Conservation (phyloP, 2,888 invertebrate genomes). For the Pycnomerus fuliginosus region DNA sequence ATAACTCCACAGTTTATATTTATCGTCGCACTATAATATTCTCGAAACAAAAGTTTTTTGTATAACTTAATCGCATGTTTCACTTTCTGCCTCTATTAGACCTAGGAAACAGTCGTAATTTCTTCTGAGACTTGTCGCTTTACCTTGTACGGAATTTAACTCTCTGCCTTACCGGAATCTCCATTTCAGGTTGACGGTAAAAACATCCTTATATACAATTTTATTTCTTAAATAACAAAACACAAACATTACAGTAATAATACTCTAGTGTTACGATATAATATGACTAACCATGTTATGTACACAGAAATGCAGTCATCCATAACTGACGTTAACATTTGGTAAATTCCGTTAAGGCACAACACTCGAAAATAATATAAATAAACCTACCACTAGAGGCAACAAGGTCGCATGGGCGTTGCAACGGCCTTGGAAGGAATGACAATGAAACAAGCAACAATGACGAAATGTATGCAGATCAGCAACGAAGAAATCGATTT, state of each 20-base stretch:
- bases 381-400: constrained; percentile 7
- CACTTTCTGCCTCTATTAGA: no score
- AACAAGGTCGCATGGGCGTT: constrained; percentile 10
- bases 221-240: constrained; percentile 23
- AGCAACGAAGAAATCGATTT: constrained; percentile 24
- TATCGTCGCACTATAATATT: no score
- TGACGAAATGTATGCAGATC: constrained; percentile 26
- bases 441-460: constrained; percentile 23
- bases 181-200: no score
- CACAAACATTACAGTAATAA: constrained; percentile 21
- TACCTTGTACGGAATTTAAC: no score
- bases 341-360: constrained; percentile 27
- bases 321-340: constrained; percentile 17
- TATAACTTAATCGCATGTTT: no score
- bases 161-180: no score
- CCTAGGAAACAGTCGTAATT: no score
- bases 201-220: constrained; percentile 24
- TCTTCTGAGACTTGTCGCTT: no score
- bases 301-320: constrained; percentile 12
- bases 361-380: constrained; percentile 15
- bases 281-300: constrained; percentile 18
- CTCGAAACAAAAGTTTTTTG: no score
- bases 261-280: constrained; percentile 15
- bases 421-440: constrained; percentile 28
- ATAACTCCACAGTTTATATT: no score